Evolutionary conservation across 2,888 invertebrate genomes (phyloP).

Genomic region (Polylopha cassiicola): DNA sequence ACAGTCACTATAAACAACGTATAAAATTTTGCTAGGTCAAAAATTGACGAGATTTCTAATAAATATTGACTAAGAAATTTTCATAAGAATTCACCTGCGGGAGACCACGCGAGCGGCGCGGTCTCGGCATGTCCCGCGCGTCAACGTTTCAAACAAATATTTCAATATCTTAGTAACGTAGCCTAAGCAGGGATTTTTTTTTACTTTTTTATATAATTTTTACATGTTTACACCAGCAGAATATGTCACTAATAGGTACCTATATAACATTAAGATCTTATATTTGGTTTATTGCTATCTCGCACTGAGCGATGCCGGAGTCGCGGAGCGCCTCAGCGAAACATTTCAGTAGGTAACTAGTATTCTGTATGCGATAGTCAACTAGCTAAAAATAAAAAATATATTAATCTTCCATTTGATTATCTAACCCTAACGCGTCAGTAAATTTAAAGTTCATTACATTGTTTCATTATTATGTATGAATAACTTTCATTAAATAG

Average conservation of each 20-base stretch:
- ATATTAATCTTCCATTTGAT: slow-evolving; percentile 72
- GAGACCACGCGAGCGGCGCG: slow-evolving; percentile 43
- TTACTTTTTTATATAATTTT: slow-evolving; percentile 64
- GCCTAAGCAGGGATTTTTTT: slow-evolving; percentile 74
- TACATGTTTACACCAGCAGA: slow-evolving; percentile 72
- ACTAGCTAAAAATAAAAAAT: slow-evolving; percentile 77
- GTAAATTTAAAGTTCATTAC: slow-evolving; percentile 64
- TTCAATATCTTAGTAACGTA: slow-evolving; percentile 69
- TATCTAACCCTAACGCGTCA: slow-evolving; percentile 64
- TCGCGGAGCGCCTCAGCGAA: slow-evolving; percentile 39
- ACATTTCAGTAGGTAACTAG: slow-evolving; percentile 57
- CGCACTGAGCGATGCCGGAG: slow-evolving; percentile 55
- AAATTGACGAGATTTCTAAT: slow-evolving; percentile 75
- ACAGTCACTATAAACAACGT: slow-evolving; percentile 71
- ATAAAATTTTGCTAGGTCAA: slow-evolving; percentile 77
- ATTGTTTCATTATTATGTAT: slow-evolving; percentile 71
- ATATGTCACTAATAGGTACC: slow-evolving; percentile 67
- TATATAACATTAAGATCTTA: slow-evolving; percentile 72
- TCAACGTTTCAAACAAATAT: slow-evolving; percentile 65
- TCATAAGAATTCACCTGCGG: slow-evolving; percentile 75
- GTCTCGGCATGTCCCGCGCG: slow-evolving; percentile 52
- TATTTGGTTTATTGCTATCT: slow-evolving; percentile 78
- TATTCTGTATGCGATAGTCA: slow-evolving; percentile 67
- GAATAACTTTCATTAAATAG: slow-evolving; percentile 67
- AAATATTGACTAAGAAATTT: slow-evolving; percentile 75